These are phyloP conservation scores for Cydia pomonella DNA, from an alignment of 1,140 invertebrate species.

Conservation along the genomic window DNA sequence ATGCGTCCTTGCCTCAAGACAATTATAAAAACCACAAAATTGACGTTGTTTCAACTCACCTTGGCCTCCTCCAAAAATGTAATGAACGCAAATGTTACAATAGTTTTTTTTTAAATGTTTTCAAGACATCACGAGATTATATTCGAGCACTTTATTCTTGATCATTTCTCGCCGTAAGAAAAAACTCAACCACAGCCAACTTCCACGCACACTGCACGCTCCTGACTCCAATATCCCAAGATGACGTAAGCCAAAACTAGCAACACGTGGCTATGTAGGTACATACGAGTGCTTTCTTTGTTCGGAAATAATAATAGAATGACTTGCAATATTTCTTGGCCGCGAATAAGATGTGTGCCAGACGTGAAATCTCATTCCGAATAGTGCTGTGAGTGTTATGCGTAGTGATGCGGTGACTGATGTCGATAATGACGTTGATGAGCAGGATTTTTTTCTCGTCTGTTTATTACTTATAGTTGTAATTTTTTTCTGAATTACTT, in stretches of 20 bases:
- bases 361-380: conserved; percentile 65
- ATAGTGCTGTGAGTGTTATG: conserved; percentile 51
- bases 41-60: no score
- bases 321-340: conserved; percentile 61
- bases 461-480: conserved; percentile 36
- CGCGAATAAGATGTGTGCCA: conserved; percentile 62
- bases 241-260: conserved; percentile 65
- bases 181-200: background rate
- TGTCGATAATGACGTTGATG: conserved; percentile 19
- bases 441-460: background rate
- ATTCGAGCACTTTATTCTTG: no score
- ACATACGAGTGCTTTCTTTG: conserved; percentile 58
- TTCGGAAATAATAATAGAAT: conserved; percentile 74
- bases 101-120: no score
- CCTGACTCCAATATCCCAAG: conserved; percentile 55
- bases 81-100: no score
- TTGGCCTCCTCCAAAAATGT: no score
- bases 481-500: background rate
- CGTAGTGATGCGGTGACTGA: conserved; percentile 44
- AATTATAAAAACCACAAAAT: no score
- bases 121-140: no score
- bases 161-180: no score
- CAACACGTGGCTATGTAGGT: conserved; percentile 53
- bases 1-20: no score
- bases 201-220: background rate